Evolutionary conservation across 2,888 invertebrate genomes (phyloP).

Genomic region (Diploptera punctata): DNA sequence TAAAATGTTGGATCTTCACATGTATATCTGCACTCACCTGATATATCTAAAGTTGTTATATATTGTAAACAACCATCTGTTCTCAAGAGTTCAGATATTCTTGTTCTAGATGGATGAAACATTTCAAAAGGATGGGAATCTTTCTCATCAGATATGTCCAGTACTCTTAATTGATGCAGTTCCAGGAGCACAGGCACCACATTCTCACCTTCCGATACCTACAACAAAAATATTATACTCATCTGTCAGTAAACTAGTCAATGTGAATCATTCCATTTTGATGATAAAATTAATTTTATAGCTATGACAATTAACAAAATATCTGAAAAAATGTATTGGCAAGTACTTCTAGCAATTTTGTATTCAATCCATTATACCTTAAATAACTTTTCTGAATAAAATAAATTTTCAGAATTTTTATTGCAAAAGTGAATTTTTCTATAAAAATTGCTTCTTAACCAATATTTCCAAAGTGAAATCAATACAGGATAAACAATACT

Average conservation of each 20-base stretch:
- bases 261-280: no score
- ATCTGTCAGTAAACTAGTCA: not conserved
- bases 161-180: constrained; percentile 58
- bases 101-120: constrained; percentile 54
- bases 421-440: no score
- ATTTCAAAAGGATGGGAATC: constrained; percentile 58
- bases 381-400: no score
- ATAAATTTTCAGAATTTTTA: no score
- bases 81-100: constrained; percentile 58
- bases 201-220: constrained; percentile 50
- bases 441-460: no score
- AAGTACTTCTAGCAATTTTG: no score
- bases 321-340: not conserved
- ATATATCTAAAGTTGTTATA: constrained; percentile 68
- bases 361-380: no score
- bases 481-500: no score
- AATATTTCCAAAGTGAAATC: no score
- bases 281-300: no score
- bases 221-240: constrained; percentile 20
- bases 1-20: no score
- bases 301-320: not conserved
- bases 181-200: constrained; percentile 60
- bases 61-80: constrained; percentile 53
- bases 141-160: constrained; percentile 65
- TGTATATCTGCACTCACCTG: no score